Percentiles rank a stretch among this genome's conserved stretches.
These are phyloP conservation scores for Drosophila arawakana DNA, from an alignment of 1,140 invertebrate species.

Conservation along the genomic window DNA sequence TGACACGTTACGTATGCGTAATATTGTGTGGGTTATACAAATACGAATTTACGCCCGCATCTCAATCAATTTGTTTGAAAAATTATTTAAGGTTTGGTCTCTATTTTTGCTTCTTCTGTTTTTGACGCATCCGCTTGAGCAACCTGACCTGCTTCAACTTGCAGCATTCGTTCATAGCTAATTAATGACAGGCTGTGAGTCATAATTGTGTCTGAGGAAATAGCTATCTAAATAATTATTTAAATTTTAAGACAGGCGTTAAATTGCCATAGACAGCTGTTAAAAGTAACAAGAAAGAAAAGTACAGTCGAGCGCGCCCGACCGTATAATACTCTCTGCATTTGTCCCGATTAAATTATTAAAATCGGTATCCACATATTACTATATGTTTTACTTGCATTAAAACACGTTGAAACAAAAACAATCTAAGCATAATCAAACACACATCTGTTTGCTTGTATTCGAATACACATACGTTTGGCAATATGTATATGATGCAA, in stretches of 20 bases:
- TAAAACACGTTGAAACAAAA: too few species aligned
- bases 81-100: constrained; percentile 15
- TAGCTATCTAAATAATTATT: constrained; percentile 27
- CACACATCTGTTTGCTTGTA: too few species aligned
- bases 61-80: constrained; percentile 26
- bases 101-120: too few species aligned
- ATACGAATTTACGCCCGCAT: constrained; percentile 32
- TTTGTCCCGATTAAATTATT: too few species aligned
- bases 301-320: too few species aligned
- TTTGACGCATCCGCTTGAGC: constrained; percentile 35
- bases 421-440: too few species aligned
- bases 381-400: too few species aligned
- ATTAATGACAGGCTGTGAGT: constrained; percentile 19
- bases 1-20: constrained; percentile 43
- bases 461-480: too few species aligned
- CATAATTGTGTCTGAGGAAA: constrained; percentile 16
- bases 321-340: too few species aligned
- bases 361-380: too few species aligned
- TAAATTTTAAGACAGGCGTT: constrained; percentile 10
- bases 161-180: constrained; percentile 25
- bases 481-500: too few species aligned
- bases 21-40: constrained; percentile 43
- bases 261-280: not conserved
- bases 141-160: constrained; percentile 32
- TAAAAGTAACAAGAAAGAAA: not conserved